Conservation (phyloP, 2,797 vertebrate genomes). For the Aselliscus stoliczkanus region DNA sequence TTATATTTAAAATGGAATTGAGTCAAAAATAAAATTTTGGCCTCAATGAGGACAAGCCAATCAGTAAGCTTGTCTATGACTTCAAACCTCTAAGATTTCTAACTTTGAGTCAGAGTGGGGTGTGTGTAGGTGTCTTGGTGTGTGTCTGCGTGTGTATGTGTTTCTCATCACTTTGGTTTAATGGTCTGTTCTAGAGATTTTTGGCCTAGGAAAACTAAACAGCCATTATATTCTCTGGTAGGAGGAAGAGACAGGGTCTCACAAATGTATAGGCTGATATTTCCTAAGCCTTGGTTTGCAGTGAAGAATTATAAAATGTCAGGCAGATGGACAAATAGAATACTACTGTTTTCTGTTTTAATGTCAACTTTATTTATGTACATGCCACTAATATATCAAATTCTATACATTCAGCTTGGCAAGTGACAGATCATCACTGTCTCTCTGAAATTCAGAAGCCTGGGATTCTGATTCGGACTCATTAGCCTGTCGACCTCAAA, state of each 20-base stretch:
- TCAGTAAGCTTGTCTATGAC: background rate
- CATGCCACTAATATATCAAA: background rate
- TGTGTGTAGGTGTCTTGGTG: background rate
- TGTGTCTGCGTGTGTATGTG: background rate
- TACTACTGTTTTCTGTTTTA: conserved; percentile 18
- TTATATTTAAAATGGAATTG: conserved; percentile 18
- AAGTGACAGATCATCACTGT: background rate
- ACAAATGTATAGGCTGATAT: background rate
- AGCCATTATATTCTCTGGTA: background rate
- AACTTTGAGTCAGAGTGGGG: background rate
- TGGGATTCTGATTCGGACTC: background rate
- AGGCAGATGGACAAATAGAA: conserved; percentile 19
- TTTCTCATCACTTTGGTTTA: background rate
- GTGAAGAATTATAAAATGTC: conserved; percentile 4
- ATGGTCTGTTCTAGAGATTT: background rate
- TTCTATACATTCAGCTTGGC: background rate
- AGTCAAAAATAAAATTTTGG: background rate
- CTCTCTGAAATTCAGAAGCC: background rate
- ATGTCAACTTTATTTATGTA: background rate
- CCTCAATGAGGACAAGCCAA: background rate
- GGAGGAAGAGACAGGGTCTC: background rate
- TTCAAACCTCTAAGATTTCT: background rate
- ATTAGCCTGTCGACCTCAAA: background rate
- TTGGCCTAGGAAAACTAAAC: background rate
- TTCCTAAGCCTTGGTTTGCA: background rate